phyloP scores from a whole-genome alignment of 2,888 invertebrate species.

The Agonum fuliginosum region DNA sequence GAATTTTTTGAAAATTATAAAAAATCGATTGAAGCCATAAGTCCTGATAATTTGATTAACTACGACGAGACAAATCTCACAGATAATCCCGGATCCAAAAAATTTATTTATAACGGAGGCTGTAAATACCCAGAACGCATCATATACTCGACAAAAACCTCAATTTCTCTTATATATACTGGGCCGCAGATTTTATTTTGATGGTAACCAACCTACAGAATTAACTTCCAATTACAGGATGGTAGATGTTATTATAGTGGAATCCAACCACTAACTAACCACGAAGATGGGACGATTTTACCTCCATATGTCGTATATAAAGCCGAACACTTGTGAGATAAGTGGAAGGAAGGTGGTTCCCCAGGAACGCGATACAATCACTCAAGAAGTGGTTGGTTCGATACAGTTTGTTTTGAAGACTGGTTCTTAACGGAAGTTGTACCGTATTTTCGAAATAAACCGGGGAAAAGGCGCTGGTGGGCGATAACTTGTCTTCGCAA shows the following conservation, averaged over 20 bases:
- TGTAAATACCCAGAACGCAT: no score
- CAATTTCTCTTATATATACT: conserved; percentile 65
- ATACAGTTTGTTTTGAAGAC: not conserved
- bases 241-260: no score
- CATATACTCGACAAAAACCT: no score
- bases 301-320: conserved; percentile 64
- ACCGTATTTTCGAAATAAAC: not conserved
- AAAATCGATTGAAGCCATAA: conserved; percentile 30
- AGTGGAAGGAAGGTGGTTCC: not conserved
- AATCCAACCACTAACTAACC: no score
- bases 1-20: conserved; percentile 46
- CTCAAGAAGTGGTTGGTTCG: conserved; percentile 17
- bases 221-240: no score
- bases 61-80: conserved; percentile 65
- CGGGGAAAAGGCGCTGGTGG: not conserved
- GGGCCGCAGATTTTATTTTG: no score
- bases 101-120: no score
- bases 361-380: not conserved
- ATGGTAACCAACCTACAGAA: no score
- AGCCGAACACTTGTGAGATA: not conserved
- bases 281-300: conserved; percentile 65
- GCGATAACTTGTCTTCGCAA: conserved; percentile 22
- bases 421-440: not conserved
- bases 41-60: conserved; percentile 1
- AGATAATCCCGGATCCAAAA: conserved; percentile 66